These are phyloP conservation scores for Petrolisthes cinctipes DNA, from an alignment of 2,888 invertebrate species.

Conservation along the genomic window DNA sequence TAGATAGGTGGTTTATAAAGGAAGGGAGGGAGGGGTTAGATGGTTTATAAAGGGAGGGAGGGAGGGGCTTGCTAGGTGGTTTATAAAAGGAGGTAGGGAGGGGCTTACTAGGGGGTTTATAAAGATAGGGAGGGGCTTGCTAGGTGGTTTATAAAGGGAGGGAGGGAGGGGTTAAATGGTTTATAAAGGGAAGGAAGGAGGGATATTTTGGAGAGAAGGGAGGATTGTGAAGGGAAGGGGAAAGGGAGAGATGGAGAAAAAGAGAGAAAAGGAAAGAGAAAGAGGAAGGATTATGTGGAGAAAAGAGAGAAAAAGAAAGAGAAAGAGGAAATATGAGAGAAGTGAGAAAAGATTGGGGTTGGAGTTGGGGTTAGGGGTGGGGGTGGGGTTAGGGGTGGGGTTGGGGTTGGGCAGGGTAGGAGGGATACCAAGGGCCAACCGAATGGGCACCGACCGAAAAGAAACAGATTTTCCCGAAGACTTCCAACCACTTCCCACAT, in stretches of 20 bases:
- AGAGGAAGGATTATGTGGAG: neutral
- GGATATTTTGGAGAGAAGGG: neutral
- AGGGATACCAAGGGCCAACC: neutral
- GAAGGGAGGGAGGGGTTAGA: no score
- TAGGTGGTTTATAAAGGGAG: neutral
- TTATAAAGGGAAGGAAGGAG: neutral
- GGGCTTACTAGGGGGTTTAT: neutral
- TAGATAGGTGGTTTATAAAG: no score
- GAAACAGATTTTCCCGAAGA: neutral
- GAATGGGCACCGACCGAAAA: neutral
- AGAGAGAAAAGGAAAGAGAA: neutral
- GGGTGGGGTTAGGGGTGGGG: no score
- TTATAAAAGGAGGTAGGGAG: neutral
- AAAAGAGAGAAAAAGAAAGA: neutral
- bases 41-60: neutral
- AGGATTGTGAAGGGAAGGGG: neutral
- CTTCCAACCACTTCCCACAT: no score
- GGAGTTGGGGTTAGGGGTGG: neutral
- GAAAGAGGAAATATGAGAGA: neutral
- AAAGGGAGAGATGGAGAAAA: neutral
- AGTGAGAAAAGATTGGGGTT: neutral
- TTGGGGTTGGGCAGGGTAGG: neutral
- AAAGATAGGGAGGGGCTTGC: neutral
- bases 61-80: neutral
- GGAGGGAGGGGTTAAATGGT: constrained; percentile 3